These are phyloP conservation scores for Plectrocnemia conspersa DNA, from an alignment of 1,140 invertebrate genomes.

Conservation along the genomic window DNA sequence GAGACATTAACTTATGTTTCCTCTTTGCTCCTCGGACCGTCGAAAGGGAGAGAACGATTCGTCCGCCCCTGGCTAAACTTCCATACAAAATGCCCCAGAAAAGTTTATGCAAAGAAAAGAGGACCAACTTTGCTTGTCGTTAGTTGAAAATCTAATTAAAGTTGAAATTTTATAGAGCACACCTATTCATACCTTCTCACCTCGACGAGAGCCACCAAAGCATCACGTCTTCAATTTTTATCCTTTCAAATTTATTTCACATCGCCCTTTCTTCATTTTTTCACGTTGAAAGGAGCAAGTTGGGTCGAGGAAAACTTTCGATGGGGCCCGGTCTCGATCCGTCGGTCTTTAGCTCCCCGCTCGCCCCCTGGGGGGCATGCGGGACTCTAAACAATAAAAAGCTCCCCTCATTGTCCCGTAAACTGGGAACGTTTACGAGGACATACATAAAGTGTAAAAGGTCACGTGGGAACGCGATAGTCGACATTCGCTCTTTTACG, in stretches of 20 bases:
- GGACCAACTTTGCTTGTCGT: conserved; percentile 20
- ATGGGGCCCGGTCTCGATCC: neutral
- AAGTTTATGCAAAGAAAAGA: conserved; percentile 7
- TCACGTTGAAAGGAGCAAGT: neutral
- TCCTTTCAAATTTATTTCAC: conserved; percentile 21
- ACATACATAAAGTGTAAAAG: no score
- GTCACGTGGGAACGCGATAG: no score
- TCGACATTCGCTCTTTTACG: no score
- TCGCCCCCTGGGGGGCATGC: no score
- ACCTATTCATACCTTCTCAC: conserved; percentile 12
- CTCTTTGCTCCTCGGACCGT: neutral
- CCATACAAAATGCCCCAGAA: conserved; percentile 4
- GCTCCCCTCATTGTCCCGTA: no score
- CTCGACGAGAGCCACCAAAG: conserved; percentile 4
- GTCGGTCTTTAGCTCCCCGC: neutral
- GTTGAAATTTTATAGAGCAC: conserved; percentile 24
- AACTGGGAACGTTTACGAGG: no score
- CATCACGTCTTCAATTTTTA: conserved; percentile 18
- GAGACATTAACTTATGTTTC: conserved; percentile 22
- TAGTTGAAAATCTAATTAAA: conserved; percentile 26
- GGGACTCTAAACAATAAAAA: neutral
- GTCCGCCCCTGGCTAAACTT: neutral
- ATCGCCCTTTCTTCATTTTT: neutral
- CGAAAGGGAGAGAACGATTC: neutral
- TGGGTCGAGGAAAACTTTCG: neutral